Conservation (phyloP, 2,797 vertebrate species). For the Urophycis tenuis region DNA sequence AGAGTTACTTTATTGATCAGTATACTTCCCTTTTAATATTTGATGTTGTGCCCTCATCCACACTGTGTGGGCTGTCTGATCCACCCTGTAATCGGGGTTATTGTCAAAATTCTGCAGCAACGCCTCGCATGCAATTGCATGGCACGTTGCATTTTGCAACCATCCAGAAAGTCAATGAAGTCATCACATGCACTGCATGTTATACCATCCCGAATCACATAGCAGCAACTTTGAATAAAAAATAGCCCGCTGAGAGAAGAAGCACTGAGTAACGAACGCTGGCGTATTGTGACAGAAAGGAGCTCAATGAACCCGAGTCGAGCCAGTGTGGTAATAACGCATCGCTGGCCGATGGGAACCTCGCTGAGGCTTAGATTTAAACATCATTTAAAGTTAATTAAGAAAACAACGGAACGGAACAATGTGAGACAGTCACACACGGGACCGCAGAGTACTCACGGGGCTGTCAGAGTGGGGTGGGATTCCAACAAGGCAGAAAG, state of each 20-base stretch:
- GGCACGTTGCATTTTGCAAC: not conserved
- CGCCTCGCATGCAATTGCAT: not conserved
- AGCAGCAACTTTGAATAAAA: not conserved
- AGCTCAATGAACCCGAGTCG: too few species aligned
- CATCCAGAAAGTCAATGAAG: not conserved
- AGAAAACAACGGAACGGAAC: conserved; percentile 13
- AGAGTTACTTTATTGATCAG: not conserved
- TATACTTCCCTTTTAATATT: not conserved
- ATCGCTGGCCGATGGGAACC: too few species aligned
- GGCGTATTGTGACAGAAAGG: too few species aligned
- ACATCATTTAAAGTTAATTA: too few species aligned
- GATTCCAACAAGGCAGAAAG: conserved; percentile 92
- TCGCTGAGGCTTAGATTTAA: too few species aligned
- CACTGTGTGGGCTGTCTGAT: too few species aligned
- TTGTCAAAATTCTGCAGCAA: not conserved
- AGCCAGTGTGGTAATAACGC: too few species aligned
- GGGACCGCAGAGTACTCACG: not conserved
- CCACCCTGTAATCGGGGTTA: too few species aligned
- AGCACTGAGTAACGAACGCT: too few species aligned
- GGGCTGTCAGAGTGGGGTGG: conserved; percentile 70
- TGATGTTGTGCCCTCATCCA: too few species aligned
- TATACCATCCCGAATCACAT: not conserved
- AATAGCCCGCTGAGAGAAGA: too few species aligned
- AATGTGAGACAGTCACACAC: not conserved
- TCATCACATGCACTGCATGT: not conserved